These are phyloP conservation scores for Protodeltote pygarga DNA, from an alignment of 2,888 invertebrate genomes.

Conservation along the genomic window DNA sequence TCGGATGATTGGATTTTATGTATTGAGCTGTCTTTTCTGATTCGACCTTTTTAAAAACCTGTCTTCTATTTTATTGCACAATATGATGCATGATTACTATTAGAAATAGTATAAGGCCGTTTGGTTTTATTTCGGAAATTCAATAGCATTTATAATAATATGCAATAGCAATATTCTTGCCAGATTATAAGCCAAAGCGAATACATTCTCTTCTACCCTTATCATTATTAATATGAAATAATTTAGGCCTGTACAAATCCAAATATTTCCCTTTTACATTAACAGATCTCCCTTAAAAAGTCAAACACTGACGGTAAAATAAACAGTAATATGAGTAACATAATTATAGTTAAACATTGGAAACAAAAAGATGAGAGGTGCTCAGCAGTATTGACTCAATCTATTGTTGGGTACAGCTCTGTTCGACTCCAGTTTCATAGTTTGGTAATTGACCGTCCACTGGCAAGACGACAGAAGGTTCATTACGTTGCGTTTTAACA, in stretches of 20 bases:
- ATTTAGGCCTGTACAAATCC: no score
- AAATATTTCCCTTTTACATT: conserved; percentile 9
- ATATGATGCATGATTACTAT: no score
- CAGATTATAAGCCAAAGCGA: no score
- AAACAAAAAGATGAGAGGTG: conserved; percentile 40
- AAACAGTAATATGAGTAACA: conserved; percentile 26
- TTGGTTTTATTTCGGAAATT: no score
- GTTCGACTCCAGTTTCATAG: conserved; percentile 24
- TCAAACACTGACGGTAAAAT: conserved; percentile 8
- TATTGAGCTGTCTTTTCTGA: conserved; percentile 10
- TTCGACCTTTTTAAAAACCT: conserved; percentile 16
- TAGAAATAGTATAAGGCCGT: no score
- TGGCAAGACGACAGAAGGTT: neutral
- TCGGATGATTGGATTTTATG: conserved; percentile 13
- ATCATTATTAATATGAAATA: no score
- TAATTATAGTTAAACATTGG: conserved; percentile 34
- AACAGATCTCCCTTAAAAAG: conserved; percentile 1
- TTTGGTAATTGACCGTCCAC: conserved; percentile 39
- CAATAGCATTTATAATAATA: no score
- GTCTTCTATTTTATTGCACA: no score
- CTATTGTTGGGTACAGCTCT: conserved; percentile 32
- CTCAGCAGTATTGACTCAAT: conserved; percentile 42
- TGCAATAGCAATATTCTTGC: no score
- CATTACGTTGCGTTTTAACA: conserved; percentile 16
- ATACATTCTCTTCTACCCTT: no score